Evolutionary conservation across 1,140 invertebrate species (phyloP), one percentile per base, ranked within the genome.

Genomic region (Eciton burchellii): DNA sequence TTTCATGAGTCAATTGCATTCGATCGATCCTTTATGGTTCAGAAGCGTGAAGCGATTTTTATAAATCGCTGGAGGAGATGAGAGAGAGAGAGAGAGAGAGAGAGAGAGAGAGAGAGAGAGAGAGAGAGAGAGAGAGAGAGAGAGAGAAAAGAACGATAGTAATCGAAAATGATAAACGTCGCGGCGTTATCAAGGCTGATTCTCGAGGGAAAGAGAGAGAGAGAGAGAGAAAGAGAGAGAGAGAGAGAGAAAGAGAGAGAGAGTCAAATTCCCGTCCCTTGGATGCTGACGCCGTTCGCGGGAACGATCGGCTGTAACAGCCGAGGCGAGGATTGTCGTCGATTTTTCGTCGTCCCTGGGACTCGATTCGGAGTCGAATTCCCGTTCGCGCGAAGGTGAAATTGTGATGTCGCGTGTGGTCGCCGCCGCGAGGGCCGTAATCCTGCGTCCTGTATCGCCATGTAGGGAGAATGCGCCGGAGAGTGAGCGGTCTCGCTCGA

Each of bases 1-100:
- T 86, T 89, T 89, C 84, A 86, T 85, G 88, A 88, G 83, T 88
- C 87, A 84, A 87, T 89, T 56, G 88, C 88, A 62, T 89, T 89
- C 74, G 84, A 89, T 87, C 84, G 49, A n/a, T 85, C 87, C 45
- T 81, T 83, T 84, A 88, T 89, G 87, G 81, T 89, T 35, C 87
- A 89, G 81, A 89, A 71, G 35, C 87, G 87, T 57, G 87, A 88
- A 57, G 87, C 87, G 49, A 81, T 86, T 77, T 89, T 89, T 52
- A 88, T 89, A 63, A 89, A 88, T 88, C 87, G 87, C 45, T 89
- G 87, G 87, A 89, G 87, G 49, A 84, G 86, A 84, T 89, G 81
- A 89, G 57, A 43, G 59, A 77, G 62, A 65, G 12, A 35, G 21
- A 9, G 24, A 60, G 26, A 35, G 21, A 16, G 16, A 60, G n/a